These are phyloP conservation scores for Drosophila yakuba DNA, from an alignment of 1,140 invertebrate species.

Conservation along the genomic window DNA sequence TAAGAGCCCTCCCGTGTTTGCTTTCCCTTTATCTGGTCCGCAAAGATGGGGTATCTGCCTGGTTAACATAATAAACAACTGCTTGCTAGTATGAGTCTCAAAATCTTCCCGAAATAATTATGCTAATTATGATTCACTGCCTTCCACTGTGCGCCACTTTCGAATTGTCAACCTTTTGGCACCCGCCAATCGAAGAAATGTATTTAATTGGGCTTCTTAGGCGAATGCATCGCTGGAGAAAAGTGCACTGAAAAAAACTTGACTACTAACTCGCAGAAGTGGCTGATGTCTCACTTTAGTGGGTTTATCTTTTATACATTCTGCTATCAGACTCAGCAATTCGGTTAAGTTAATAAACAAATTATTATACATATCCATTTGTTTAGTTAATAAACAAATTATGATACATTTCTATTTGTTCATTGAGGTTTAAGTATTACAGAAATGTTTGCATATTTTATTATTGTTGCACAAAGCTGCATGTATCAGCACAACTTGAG, in stretches of 20 bases:
- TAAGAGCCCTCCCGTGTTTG: conserved; percentile 24
- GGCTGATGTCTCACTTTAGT: too few relatives aligned
- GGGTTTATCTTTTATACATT: neutral
- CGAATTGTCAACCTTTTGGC: conserved; percentile 19
- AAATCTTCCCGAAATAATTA: neutral
- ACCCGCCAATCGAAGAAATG: conserved; percentile 10
- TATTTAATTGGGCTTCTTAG: conserved; percentile 14
- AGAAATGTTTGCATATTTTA: too few relatives aligned
- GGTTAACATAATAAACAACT: conserved; percentile 11
- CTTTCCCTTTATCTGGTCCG: conserved; percentile 41
- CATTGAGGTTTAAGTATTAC: too few relatives aligned
- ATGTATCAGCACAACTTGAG: neutral
- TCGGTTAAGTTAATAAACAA: too few relatives aligned
- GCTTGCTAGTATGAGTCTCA: neutral
- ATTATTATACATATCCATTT: too few relatives aligned
- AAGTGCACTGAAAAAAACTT: neutral
- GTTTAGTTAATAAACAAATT: too few relatives aligned
- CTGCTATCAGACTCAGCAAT: too few relatives aligned
- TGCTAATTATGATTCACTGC: neutral
- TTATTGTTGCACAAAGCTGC: neutral
- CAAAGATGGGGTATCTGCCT: conserved; percentile 34
- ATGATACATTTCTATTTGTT: too few relatives aligned
- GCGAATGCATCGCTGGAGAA: neutral
- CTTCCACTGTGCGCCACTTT: conserved; percentile 12
- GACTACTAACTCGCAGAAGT: too few relatives aligned